Evolutionary conservation across 2,888 invertebrate genomes (phyloP).

Genomic region (Pollenia labialis): DNA sequence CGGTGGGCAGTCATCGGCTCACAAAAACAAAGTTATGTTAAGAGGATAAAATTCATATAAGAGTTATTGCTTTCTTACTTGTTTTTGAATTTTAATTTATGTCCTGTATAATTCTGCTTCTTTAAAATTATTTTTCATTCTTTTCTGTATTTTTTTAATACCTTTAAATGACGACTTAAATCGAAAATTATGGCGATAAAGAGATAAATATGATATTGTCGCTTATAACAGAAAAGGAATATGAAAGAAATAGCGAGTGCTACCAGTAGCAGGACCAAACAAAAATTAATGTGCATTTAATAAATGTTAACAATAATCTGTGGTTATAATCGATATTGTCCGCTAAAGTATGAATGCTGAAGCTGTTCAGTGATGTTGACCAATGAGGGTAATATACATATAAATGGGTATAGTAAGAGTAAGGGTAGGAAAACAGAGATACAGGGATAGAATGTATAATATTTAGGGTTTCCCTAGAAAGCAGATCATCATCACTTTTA

Average conservation of each 20-base stretch:
- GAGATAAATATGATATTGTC: slow-evolving; percentile 32
- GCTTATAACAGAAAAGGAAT: not conserved
- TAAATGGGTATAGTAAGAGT: not conserved
- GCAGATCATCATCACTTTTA: not conserved
- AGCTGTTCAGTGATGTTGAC: not conserved
- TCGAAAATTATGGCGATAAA: slow-evolving; percentile 29
- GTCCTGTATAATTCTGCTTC: not conserved
- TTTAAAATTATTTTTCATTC: not conserved
- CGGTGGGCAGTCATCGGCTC: no score
- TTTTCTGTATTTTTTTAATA: slow-evolving; percentile 4
- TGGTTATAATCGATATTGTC: slow-evolving; percentile 51
- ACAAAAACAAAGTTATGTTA: no score
- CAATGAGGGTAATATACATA: slow-evolving; percentile 10
- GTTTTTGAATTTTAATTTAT: not conserved
- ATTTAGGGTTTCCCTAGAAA: not conserved
- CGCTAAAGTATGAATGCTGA: slow-evolving; percentile 27
- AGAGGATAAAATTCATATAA: no score
- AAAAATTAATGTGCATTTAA: slow-evolving; percentile 36
- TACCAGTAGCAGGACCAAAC: not conserved
- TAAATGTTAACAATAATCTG: slow-evolving; percentile 58
- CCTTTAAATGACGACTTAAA: slow-evolving; percentile 53
- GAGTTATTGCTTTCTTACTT: no score
- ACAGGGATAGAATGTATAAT: not conserved
- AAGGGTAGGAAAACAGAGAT: not conserved
- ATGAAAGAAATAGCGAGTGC: not conserved